phyloP scores from a whole-genome alignment of 2,113 vertebrate genomes.

The Anthoscopus minutus region DNA sequence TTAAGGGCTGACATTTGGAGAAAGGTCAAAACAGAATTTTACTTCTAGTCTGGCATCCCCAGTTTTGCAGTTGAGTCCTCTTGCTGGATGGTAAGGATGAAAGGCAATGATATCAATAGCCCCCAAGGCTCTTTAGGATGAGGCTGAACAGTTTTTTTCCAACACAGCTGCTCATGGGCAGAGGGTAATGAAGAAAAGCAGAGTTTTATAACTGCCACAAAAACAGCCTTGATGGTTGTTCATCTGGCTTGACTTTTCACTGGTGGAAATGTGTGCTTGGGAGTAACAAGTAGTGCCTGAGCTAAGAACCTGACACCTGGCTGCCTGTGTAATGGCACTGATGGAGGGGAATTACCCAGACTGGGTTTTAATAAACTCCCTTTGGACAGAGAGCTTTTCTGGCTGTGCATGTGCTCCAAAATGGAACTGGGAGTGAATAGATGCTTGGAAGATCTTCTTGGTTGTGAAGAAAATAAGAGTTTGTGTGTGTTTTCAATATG shows the following conservation, averaged over 20 bases:
- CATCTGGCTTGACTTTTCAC: constrained; percentile 55
- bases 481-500: neutral
- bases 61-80: neutral
- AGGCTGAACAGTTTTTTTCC: constrained; percentile 11
- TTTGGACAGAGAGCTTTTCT: constrained; percentile 7
- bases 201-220: constrained; percentile 10
- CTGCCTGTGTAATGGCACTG: constrained; percentile 33
- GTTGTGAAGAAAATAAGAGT: neutral
- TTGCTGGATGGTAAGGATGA: neutral
- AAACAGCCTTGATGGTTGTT: constrained; percentile 53
- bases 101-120: neutral
- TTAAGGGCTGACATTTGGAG: neutral
- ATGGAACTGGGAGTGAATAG: neutral
- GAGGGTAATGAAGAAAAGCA: neutral
- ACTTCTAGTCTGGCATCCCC: neutral
- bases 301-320: constrained; percentile 47
- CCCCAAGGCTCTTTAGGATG: neutral
- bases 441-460: neutral
- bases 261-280: constrained; percentile 52
- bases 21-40: neutral
- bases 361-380: constrained; percentile 16
- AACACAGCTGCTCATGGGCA: neutral
- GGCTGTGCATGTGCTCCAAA: neutral
- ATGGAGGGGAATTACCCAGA: constrained; percentile 20
- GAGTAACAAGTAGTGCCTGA: constrained; percentile 45